A percentile compares a stretch with the other conserved stretches of the same genome.
Conservation (phyloP, 2,797 vertebrate species). For the Macrochelys suwanniensis region DNA sequence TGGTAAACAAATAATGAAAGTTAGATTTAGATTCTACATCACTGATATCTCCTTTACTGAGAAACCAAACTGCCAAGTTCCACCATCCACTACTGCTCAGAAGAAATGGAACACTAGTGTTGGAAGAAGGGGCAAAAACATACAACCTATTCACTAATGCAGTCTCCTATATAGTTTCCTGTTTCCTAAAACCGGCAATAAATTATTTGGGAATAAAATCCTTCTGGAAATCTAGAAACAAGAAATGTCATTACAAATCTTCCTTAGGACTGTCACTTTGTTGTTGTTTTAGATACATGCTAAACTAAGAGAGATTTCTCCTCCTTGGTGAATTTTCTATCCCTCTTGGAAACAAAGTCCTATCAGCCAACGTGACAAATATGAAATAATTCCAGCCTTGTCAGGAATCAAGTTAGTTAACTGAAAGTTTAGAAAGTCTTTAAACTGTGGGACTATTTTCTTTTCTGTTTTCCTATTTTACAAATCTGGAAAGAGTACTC, state of each 20-base stretch:
- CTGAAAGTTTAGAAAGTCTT: not conserved
- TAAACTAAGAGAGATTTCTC: not conserved
- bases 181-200: not conserved
- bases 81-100: not conserved
- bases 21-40: not conserved
- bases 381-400: not conserved
- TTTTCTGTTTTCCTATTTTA: not conserved
- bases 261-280: not conserved
- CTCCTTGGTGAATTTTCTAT: not conserved
- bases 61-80: not conserved
- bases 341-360: not conserved
- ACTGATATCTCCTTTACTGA: not conserved
- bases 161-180: not conserved
- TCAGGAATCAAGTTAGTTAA: not conserved
- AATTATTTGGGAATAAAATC: not conserved
- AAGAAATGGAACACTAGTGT: not conserved
- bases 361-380: not conserved
- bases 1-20: not conserved
- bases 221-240: not conserved
- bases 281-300: not conserved
- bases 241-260: rapidly evolving
- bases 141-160: not conserved
- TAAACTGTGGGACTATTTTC: not conserved
- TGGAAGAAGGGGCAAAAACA: not conserved
- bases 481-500: not conserved